phyloP scores from a whole-genome alignment of 23 tunicate genomes.

The Styela clava region DNA sequence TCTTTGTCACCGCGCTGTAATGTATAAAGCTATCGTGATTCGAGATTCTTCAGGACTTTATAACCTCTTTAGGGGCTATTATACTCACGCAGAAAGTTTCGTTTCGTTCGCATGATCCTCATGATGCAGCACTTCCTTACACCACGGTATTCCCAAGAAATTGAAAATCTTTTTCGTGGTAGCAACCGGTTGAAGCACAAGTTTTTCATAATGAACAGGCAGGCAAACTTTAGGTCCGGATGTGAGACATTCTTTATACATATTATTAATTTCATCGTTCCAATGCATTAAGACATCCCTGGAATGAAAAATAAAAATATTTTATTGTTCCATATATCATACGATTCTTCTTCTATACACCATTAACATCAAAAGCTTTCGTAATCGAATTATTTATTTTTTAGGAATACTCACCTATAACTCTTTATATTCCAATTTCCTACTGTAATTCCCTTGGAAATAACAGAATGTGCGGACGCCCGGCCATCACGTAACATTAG shows the following conservation, averaged over 20 bases:
- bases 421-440: slow-evolving; percentile 27
- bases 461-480: slow-evolving; percentile 38
- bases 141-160: slow-evolving; percentile 32
- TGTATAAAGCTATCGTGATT: no score
- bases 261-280: slow-evolving; percentile 6
- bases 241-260: slow-evolving; percentile 23
- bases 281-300: not conserved
- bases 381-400: no score
- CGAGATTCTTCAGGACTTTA: no score
- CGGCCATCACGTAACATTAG: slow-evolving; percentile 49
- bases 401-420: slow-evolving; percentile 39
- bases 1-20: no score
- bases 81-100: no score
- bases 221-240: slow-evolving; percentile 26
- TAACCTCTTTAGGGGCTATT: no score
- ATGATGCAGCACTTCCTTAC: slow-evolving; percentile 31
- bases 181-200: slow-evolving; percentile 31
- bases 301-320: not conserved
- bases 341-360: no score
- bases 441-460: slow-evolving; percentile 26
- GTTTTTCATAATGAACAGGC: slow-evolving; percentile 39
- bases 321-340: not conserved
- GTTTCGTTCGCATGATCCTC: no score
- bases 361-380: no score
- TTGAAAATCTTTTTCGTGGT: slow-evolving; percentile 25